Conservation (phyloP, 2,888 invertebrate genomes). For the Palloptera scutellata region DNA sequence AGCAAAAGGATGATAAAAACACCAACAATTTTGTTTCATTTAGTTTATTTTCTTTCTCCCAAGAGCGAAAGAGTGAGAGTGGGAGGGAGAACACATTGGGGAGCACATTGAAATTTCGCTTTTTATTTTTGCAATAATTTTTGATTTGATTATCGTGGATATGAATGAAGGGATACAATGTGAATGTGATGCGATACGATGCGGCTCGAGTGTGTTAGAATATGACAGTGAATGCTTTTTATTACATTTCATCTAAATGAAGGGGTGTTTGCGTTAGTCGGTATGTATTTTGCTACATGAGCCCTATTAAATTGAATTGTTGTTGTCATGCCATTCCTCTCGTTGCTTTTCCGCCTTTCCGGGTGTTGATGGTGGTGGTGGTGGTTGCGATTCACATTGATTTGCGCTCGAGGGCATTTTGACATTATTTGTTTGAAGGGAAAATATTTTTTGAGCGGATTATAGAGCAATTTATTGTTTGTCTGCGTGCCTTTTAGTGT, state of each 20-base stretch:
- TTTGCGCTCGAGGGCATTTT: not conserved
- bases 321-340: not conserved
- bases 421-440: conserved; percentile 18
- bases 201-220: not conserved
- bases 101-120: conserved; percentile 34
- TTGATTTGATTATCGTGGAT: conserved; percentile 56
- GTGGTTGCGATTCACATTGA: not conserved
- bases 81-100: too few species aligned
- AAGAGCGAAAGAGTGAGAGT: not conserved
- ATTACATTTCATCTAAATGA: conserved; percentile 21
- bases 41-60: not conserved
- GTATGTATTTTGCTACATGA: conserved; percentile 27
- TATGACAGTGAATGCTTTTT: conserved; percentile 32
- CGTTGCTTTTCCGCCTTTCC: not conserved
- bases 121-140: conserved; percentile 54
- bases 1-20: conserved; percentile 20
- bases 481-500: not conserved
- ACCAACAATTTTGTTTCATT: conserved; percentile 3
- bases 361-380: conserved; percentile 12
- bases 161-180: not conserved
- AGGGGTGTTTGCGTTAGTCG: conserved; percentile 24
- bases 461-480: conserved; percentile 56
- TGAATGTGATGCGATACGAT: not conserved
- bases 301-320: conserved; percentile 17
- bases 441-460: conserved; percentile 52